These are phyloP conservation scores for Odontophorus gujanensis DNA, from an alignment of 2,113 vertebrate genomes.

Conservation along the genomic window DNA sequence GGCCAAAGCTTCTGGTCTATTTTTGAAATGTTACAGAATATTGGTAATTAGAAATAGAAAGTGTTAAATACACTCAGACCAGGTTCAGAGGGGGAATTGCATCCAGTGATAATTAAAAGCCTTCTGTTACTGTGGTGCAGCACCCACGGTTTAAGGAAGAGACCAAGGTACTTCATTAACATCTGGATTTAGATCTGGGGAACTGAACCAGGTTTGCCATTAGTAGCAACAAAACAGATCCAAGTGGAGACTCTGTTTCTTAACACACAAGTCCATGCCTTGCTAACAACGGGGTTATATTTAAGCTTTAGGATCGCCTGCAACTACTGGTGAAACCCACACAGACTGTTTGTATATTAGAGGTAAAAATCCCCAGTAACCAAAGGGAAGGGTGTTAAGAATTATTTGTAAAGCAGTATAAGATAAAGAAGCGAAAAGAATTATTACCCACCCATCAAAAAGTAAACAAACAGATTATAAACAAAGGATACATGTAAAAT, in stretches of 20 bases:
- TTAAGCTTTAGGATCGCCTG: background rate
- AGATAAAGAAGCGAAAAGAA: background rate
- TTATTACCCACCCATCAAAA: background rate
- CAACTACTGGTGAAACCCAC: background rate
- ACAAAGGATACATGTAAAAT: background rate
- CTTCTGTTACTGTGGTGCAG: background rate
- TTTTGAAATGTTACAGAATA: constrained; percentile 10
- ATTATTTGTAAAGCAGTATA: background rate
- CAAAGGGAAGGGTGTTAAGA: background rate
- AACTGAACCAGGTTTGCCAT: background rate
- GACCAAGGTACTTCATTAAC: background rate
- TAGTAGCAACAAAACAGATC: background rate
- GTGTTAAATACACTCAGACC: background rate
- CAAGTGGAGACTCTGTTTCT: background rate
- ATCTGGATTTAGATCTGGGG: background rate
- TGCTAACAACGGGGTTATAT: accelerated
- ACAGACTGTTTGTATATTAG: accelerated
- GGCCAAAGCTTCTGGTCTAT: background rate
- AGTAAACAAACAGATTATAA: background rate
- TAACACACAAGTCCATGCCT: background rate
- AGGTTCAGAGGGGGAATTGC: background rate
- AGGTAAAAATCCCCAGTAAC: background rate
- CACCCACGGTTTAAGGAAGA: background rate
- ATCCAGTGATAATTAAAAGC: background rate
- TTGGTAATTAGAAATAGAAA: constrained; percentile 8